Conservation (phyloP, 1,140 invertebrate genomes). For the Galendromus occidentalis region DNA sequence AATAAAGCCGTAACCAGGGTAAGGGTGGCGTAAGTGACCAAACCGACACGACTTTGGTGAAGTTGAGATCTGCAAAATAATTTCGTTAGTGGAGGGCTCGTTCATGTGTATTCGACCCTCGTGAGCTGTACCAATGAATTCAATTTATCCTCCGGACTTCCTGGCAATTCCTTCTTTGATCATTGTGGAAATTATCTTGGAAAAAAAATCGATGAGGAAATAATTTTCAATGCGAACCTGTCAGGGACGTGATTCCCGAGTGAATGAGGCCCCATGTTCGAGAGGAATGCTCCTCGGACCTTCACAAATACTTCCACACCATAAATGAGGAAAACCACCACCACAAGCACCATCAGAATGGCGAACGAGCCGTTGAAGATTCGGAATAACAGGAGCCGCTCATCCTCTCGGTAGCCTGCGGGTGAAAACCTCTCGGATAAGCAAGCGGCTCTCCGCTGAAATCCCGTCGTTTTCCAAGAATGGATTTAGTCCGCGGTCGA, state of each 20-base stretch:
- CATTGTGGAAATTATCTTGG: too few species aligned
- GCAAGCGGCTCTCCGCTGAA: too few species aligned
- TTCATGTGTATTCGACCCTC: too few species aligned
- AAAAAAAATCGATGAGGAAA: too few species aligned
- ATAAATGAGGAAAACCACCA: constrained; percentile 81
- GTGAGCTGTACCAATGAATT: too few species aligned
- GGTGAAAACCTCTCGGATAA: too few species aligned
- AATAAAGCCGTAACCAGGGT: constrained; percentile 66
- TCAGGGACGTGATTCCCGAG: neutral
- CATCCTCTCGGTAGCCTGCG: neutral
- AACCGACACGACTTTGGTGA: constrained; percentile 65
- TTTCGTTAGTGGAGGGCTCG: too few species aligned
- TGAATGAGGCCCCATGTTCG: neutral
- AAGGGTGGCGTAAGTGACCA: constrained; percentile 63
- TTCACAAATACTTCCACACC: constrained; percentile 87
- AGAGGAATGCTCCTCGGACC: constrained; percentile 30
- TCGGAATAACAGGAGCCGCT: constrained; percentile 49
- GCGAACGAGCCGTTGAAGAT: constrained; percentile 82
- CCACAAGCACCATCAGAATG: constrained; percentile 64
- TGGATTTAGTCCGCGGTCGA: too few species aligned
- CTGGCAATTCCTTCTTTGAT: too few species aligned
- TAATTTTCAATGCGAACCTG: neutral
- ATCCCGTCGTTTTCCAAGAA: too few species aligned
- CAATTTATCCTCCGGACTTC: too few species aligned
- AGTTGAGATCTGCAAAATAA: constrained; percentile 65